Conservation (phyloP, 2,113 vertebrate genomes). For the Pelmatolapia mariae region DNA sequence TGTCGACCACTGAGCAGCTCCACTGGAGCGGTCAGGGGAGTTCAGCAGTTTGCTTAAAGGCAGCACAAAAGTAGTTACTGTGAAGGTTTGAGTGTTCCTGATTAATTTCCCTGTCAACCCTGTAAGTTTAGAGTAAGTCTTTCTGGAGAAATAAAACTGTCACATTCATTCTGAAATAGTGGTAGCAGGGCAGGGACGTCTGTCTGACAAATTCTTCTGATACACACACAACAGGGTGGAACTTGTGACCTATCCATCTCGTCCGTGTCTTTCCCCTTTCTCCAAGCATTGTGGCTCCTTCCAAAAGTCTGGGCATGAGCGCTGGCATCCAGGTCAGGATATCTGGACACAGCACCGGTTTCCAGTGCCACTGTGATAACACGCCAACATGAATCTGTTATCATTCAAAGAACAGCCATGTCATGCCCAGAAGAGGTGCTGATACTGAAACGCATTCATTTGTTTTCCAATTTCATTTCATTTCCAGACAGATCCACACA, state of each 20-base stretch:
- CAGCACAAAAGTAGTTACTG: background rate
- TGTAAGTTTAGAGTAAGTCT: background rate
- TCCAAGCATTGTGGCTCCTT: background rate
- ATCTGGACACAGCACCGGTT: background rate
- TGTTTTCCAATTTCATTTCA: background rate
- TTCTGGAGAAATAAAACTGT: background rate
- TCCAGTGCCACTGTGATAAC: background rate
- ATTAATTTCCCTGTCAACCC: background rate
- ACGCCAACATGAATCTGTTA: background rate
- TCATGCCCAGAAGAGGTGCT: background rate
- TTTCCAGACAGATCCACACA: background rate
- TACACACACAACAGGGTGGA: background rate
- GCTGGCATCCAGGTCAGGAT: background rate
- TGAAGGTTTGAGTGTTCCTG: background rate
- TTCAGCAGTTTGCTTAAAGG: constrained; percentile 22
- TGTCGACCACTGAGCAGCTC: background rate
- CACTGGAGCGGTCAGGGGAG: constrained; percentile 11
- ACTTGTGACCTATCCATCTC: background rate
- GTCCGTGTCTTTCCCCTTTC: background rate
- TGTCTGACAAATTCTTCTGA: background rate
- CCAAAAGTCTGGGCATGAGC: background rate
- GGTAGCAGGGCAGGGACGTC: background rate
- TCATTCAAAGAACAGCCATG: constrained; percentile 6
- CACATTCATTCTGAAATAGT: background rate
- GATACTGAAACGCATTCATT: background rate